Base-by-base conservation (phyloP, 2,888 invertebrate species). In the Sturmia bella region DNA sequence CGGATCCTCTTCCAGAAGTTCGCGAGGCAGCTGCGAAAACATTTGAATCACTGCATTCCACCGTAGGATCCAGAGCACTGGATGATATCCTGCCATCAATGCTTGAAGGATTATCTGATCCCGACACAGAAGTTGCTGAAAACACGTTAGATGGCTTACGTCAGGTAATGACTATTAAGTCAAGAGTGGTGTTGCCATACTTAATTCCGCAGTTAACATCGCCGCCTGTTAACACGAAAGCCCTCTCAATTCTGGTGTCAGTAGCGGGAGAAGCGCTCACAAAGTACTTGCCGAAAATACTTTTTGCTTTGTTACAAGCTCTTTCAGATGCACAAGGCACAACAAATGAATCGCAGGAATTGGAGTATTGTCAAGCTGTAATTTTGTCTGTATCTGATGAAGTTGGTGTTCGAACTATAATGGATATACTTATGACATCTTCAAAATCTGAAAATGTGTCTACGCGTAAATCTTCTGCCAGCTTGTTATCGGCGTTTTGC, bases 141-240 rank as follows among this genome's bases (percentile, higher is more conserved):
- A 95, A 96, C 88, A 96, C 98, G 11, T 92, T 99, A 84, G 99
- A 99, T 90, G 99, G 99, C 19, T 92, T 99, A 85, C 94, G 97
- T 77, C 98, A 99, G 93, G 97, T 99, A 48, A 98, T 99, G 97
- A 95, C 97, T 13, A 96, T 99, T 76, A 99, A 99, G 92, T 97
- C 98, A 0, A 93, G 97, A 85, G 98, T 98, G 0, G 98, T 99
- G 72, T 92, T 99, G 85, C 99, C 99, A 0, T 99, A 98, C 91
- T 93, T 99, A 82, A 96, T 99, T 81, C 99, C 99, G 3, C 96
- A 98, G 92, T 92, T 99, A 87, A 98, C 97, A 0, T 94, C 95
- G 7, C 93, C 94, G 6, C 97, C 97, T 19, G 96, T 97, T 7
- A 98, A 99, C 92, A 96, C 98, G 13, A 96, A 97, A 91, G 99